Evolutionary conservation across 2,797 vertebrate genomes (phyloP).

Genomic region (Apodemus agrarius): DNA sequence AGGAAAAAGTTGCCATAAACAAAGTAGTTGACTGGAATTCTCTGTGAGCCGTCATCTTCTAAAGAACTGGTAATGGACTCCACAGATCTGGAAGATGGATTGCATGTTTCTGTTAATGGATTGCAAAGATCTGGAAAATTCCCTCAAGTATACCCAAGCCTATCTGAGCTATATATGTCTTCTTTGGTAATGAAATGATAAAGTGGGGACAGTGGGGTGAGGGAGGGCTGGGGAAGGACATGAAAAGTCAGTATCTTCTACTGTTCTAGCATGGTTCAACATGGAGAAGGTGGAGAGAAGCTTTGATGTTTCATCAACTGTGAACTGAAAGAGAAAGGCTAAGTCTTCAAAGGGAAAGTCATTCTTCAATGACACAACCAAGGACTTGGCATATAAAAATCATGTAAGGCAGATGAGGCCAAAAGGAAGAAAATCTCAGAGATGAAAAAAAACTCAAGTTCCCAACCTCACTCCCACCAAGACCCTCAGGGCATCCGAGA

Average conservation of each 20-base stretch:
- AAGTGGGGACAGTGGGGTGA: too few species aligned
- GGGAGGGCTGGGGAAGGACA: neutral
- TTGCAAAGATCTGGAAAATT: neutral
- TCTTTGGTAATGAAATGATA: neutral
- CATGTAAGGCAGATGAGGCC: neutral
- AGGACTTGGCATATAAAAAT: neutral
- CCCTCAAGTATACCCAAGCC: neutral
- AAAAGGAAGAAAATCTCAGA: neutral
- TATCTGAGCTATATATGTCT: neutral
- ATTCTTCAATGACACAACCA: neutral
- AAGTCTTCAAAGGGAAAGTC: conserved; percentile 19
- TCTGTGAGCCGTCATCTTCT: neutral
- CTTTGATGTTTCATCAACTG: neutral
- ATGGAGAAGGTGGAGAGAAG: neutral
- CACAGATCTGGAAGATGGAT: neutral
- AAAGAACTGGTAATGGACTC: neutral
- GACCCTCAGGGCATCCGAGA: neutral
- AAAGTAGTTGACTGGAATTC: neutral
- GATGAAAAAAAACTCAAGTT: neutral
- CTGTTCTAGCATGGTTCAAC: neutral
- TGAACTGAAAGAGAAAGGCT: neutral
- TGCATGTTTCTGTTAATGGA: neutral
- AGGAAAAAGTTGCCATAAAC: neutral
- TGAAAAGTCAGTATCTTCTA: neutral
- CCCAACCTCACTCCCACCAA: neutral